Evolutionary conservation across 2,797 vertebrate species (phyloP), one percentile per base, ranked within the genome.

Genomic region (Lates japonicus): DNA sequence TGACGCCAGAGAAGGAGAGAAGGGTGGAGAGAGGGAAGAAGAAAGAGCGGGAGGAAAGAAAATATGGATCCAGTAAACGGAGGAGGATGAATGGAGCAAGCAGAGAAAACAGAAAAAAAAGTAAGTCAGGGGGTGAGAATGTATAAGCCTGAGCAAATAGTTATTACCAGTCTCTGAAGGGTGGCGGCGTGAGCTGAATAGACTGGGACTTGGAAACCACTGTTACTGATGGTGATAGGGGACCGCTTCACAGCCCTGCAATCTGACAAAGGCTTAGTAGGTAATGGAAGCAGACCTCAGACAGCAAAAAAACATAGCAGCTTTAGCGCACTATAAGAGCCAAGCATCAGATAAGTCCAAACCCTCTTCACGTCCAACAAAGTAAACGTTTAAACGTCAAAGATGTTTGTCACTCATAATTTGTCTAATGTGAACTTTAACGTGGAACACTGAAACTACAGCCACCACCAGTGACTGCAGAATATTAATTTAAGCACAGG

Each of bases 61-160:
- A 85, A 84, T 76, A 81, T 85, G 76, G 70, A 86, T 85, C 67
- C 64, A 70, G 78, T 78, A 81, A 89, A 83, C 11, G 67, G 54
- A 79, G 70, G 52, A 71, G 63, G 58, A 77, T 85, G 82, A 85
- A 89, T 70, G 59, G 69, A 64, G 42, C 29, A 16, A 85, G 69
- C 54, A 77, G 66, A 76, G 42, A 82, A 84, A 83, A 83, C 20
- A 52, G 77, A 29, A 44, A 73, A 76, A 58, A 70, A 80, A 57
- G 54, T 70, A 84, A 85, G 83, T 84, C 73, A 82, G 49, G 22
- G 75, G 83, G 80, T 79, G 80, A 87, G 90, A 91, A 93, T 88
- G 88, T 92, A 91, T 87, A 94, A 95, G 89, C 91, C 93, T 94
- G 92, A 95, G 94, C 90, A 95, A 95, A 95, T 94, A 94, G 91